A percentile compares a stretch with the other conserved stretches of the same genome.
Evolutionary conservation across 2,888 invertebrate species (phyloP).

Genomic region (Noctuana brunneofusca): DNA sequence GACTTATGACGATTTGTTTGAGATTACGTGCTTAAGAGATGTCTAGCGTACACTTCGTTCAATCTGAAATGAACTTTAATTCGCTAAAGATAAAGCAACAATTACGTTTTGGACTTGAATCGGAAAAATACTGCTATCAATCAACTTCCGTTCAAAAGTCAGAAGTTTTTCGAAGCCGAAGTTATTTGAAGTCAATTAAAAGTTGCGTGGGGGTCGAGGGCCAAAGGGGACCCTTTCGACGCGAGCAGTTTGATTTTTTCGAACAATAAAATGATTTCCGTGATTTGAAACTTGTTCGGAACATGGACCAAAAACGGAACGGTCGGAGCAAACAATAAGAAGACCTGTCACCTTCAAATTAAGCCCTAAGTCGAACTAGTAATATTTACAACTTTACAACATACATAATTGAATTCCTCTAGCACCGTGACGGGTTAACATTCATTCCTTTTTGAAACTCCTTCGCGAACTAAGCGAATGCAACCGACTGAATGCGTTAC

Average conservation of each 20-base stretch:
- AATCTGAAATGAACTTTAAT: not conserved
- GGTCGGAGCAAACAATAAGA: too few relatives aligned
- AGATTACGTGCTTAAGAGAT: not conserved
- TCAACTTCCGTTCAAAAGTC: constrained; percentile 1
- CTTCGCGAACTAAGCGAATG: too few relatives aligned
- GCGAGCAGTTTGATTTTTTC: not conserved
- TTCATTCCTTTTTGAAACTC: too few relatives aligned
- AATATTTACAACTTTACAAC: too few relatives aligned
- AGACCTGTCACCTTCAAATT: too few relatives aligned
- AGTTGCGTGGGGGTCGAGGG: not conserved
- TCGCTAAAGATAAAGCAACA: not conserved
- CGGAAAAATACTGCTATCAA: not conserved
- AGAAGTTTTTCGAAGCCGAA: not conserved
- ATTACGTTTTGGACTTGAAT: not conserved
- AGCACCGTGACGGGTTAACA: too few relatives aligned
- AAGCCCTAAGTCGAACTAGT: too few relatives aligned
- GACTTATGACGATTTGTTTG: not conserved
- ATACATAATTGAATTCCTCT: too few relatives aligned
- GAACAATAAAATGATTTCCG: not conserved
- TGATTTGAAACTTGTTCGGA: not conserved
- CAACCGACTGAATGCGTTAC: too few relatives aligned
- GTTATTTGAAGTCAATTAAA: constrained; percentile 6
- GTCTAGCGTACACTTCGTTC: not conserved
- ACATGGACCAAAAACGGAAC: not conserved
- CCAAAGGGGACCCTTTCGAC: too few relatives aligned